These are phyloP conservation scores for Volucella bombylans DNA, from an alignment of 2,888 invertebrate species.

Conservation along the genomic window DNA sequence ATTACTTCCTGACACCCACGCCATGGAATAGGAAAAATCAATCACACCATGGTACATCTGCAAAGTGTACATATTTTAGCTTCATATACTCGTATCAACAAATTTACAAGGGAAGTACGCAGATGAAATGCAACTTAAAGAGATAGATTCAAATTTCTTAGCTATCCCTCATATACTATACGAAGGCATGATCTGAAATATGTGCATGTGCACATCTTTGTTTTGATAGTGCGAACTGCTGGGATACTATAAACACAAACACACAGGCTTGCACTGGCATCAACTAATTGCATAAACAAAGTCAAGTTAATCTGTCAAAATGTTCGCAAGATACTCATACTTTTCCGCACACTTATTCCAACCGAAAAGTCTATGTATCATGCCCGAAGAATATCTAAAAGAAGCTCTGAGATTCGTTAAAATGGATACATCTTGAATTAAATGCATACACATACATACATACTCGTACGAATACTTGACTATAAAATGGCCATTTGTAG, in stretches of 20 bases:
- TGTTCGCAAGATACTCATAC: conserved; percentile 35
- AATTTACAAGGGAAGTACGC: conserved; percentile 13
- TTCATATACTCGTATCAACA: conserved; percentile 48
- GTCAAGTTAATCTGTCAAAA: conserved; percentile 71
- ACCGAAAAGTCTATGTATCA: background rate
- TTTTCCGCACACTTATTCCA: conserved; percentile 45
- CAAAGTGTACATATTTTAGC: conserved; percentile 12
- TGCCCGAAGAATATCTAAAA: background rate
- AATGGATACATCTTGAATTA: conserved; percentile 1
- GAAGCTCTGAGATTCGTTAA: background rate
- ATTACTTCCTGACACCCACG: background rate
- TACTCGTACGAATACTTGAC: too few species aligned
- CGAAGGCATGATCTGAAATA: conserved; percentile 56
- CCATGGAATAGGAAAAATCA: conserved; percentile 41
- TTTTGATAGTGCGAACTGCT: conserved; percentile 65
- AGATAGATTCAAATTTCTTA: conserved; percentile 27
- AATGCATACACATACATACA: background rate
- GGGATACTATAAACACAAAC: conserved; percentile 59
- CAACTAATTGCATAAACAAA: conserved; percentile 71
- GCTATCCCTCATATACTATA: conserved; percentile 26
- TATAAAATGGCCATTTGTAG: too few species aligned
- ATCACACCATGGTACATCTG: conserved; percentile 47
- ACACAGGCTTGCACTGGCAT: conserved; percentile 40
- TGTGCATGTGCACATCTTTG: conserved; percentile 46
- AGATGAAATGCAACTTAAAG: conserved; percentile 10